Conservation (phyloP, 2,797 vertebrate species). For the Steatocranus sp. region DNA sequence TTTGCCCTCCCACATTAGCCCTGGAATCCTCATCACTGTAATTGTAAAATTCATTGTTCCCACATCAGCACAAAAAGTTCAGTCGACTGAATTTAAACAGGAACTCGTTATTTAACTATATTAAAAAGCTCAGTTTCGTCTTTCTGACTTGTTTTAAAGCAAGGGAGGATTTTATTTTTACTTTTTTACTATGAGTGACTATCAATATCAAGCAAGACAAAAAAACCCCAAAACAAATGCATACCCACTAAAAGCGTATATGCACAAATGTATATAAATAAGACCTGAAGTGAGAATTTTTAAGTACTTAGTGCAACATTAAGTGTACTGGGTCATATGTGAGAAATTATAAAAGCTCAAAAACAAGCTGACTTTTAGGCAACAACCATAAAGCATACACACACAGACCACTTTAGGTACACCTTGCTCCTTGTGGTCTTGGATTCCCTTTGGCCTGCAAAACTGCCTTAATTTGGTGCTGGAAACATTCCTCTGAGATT, state of each 20-base stretch:
- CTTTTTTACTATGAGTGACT: neutral
- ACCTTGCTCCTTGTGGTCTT: neutral
- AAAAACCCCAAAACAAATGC: accelerated
- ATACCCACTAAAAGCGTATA: neutral
- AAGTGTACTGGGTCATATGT: neutral
- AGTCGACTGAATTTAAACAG: neutral
- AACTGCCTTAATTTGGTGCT: neutral
- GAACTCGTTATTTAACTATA: neutral
- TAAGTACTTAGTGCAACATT: neutral
- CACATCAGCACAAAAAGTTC: neutral
- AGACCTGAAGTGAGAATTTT: neutral
- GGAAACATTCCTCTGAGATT: neutral
- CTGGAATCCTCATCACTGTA: neutral
- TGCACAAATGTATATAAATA: neutral
- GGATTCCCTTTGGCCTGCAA: neutral
- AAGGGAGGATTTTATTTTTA: neutral
- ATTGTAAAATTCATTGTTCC: neutral
- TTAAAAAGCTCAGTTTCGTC: neutral
- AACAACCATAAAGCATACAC: neutral
- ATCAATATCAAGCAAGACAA: neutral
- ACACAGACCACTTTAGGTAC: neutral
- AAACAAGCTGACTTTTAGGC: neutral
- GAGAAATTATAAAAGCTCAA: neutral
- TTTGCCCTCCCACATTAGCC: neutral
- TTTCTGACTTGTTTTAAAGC: neutral